These are phyloP conservation scores for Drosophila gaucha DNA, from an alignment of 2,888 invertebrate species.

Conservation along the genomic window DNA sequence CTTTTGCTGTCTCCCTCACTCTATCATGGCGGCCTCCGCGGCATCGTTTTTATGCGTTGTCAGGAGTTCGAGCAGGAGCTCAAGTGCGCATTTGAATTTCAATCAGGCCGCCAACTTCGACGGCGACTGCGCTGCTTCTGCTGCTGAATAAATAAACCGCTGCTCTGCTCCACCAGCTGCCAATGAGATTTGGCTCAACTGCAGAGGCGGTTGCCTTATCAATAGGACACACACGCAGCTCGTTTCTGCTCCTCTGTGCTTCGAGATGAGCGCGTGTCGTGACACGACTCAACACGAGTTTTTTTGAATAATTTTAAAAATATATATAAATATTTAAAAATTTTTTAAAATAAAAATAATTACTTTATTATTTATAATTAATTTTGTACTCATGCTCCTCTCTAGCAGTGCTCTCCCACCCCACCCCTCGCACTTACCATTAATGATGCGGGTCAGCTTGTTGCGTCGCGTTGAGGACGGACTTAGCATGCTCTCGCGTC, in stretches of 20 bases:
- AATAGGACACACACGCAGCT: conserved; percentile 47
- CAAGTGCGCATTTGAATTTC: conserved; percentile 68
- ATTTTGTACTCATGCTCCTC: not conserved
- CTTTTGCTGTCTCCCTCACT: not conserved
- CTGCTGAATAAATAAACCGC: conserved; percentile 60
- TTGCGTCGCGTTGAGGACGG: conserved; percentile 91
- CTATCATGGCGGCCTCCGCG: conserved; percentile 19
- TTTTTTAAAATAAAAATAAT: too few species aligned
- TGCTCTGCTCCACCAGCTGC: conserved; percentile 1
- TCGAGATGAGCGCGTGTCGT: not conserved
- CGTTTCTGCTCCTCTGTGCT: conserved; percentile 12
- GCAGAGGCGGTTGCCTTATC: conserved; percentile 22
- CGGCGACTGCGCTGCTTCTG: conserved; percentile 12
- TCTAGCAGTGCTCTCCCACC: not conserved
- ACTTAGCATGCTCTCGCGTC: conserved; percentile 88
- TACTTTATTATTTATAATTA: too few species aligned
- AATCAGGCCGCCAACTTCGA: conserved; percentile 45
- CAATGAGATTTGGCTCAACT: not conserved
- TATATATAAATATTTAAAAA: too few species aligned
- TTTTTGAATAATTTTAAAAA: too few species aligned
- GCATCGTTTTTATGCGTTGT: conserved; percentile 48
- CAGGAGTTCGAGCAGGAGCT: conserved; percentile 35
- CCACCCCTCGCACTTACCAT: conserved; percentile 86
- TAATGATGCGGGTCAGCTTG: conserved; percentile 90
- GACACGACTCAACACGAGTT: not conserved